A percentile compares a stretch with the other conserved stretches of the same genome.
Conservation (phyloP, 2,113 vertebrate genomes). For the Corythaeola cristata region DNA sequence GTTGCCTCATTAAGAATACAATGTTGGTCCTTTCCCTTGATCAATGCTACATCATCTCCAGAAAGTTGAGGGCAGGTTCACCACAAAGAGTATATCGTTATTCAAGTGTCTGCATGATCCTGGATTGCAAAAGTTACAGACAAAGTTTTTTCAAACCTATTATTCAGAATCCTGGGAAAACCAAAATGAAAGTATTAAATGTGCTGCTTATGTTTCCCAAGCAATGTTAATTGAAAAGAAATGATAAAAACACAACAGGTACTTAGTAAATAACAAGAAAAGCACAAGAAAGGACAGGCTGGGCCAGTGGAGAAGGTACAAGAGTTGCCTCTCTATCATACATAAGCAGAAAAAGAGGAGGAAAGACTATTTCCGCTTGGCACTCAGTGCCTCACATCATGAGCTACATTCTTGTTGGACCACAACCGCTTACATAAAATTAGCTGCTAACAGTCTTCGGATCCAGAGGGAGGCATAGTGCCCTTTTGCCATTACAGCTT, state of each 20-base stretch:
- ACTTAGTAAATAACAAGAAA: background rate
- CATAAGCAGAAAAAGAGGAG: background rate
- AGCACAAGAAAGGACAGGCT: background rate
- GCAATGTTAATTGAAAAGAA: background rate
- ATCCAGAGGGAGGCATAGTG: accelerated
- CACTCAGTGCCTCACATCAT: background rate
- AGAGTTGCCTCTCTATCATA: background rate
- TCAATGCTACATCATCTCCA: background rate
- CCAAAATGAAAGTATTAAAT: background rate
- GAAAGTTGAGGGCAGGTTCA: background rate
- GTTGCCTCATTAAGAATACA: background rate
- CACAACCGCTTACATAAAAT: background rate
- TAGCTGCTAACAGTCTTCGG: background rate
- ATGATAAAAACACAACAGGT: background rate
- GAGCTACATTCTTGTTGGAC: background rate
- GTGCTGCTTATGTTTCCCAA: background rate
- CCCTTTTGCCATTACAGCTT: background rate
- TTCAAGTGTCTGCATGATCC: background rate
- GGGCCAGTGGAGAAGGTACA: background rate
- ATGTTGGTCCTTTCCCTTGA: background rate
- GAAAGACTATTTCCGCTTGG: background rate
- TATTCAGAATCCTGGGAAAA: background rate
- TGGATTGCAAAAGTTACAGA: accelerated
- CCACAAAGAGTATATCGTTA: background rate
- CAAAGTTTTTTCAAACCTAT: background rate